A percentile compares a stretch with the other conserved stretches of the same genome.
Conservation (phyloP, 2,888 invertebrate species). For the Rhingia rostrata region DNA sequence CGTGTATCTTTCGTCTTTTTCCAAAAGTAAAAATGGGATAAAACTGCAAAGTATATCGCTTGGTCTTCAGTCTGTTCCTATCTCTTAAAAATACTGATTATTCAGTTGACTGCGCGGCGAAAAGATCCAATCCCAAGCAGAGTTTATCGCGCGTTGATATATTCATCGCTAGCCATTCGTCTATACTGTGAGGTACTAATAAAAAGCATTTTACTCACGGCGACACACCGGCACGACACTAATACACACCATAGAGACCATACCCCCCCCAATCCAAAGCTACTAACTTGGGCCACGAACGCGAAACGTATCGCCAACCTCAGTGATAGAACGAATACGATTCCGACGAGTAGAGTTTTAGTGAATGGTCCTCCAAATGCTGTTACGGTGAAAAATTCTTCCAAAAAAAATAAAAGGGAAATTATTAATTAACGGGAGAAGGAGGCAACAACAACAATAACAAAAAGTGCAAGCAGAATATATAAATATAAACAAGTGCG, state of each 20-base stretch:
- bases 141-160: conserved; percentile 44
- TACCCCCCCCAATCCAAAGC: conserved; percentile 35
- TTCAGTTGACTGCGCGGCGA: conserved; percentile 72
- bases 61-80: conserved; percentile 60
- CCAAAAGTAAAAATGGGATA: conserved; percentile 58
- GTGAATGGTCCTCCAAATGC: conserved; percentile 58
- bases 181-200: conserved; percentile 44
- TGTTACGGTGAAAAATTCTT: conserved; percentile 45
- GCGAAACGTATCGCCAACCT: conserved; percentile 56
- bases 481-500: conserved; percentile 47
- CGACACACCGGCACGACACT: conserved; percentile 68
- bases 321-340: conserved; percentile 76
- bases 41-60: conserved; percentile 53
- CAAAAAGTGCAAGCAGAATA: conserved; percentile 5
- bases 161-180: conserved; percentile 29
- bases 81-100: conserved; percentile 74
- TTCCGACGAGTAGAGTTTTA: conserved; percentile 73
- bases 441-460: too few relatives aligned
- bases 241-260: conserved; percentile 43
- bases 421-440: conserved; percentile 9
- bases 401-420: conserved; percentile 21
- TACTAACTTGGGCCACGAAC: conserved; percentile 63
- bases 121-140: conserved; percentile 43
- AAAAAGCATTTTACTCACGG: conserved; percentile 62
- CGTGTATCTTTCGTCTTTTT: conserved; percentile 32